Base-by-base conservation (phyloP, 2,113 vertebrate genomes). In the Montifringilla adamsi region DNA sequence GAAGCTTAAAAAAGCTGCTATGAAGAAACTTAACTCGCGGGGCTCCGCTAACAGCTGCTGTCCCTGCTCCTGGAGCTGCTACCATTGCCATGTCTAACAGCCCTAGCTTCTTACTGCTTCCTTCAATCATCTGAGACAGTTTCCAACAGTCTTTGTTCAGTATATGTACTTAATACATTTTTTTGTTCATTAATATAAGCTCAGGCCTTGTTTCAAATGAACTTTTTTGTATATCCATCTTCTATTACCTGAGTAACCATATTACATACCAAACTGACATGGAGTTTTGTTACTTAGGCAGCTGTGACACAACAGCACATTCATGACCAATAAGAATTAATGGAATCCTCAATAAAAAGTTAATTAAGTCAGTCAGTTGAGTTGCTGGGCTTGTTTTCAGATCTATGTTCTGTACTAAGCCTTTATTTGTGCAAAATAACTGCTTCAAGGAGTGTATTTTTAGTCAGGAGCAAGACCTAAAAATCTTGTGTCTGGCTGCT, bases 261-360 rank as follows among this genome's bases (percentile, higher is more conserved):
- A 82, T 85, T 47, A 28, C 4, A 4, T 46, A 46, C 33, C 18
- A 21, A n/a, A 46, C 27, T 59, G 44, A 37, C 4, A 13, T 4
- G 13, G 13, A 75, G 7, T 28, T 43, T 44, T 77, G 46, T 80
- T 76, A 10, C 56, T 35, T 53, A n/a, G 26, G 49, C 49, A 39
- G 53, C 31, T 55, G 7, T 35, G 70, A 58, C 0, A 1, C n/a
- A 77, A 18, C 27, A 26, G 30, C 0, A 0, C 21, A 76, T 76
- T 76, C 41, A 19, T 23, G 64, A 58, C 46, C 30, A 10, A 13
- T 49, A 28, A 23, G 12, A 66, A 49, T 41, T 39, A 23, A 28
- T 15, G 69, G 60, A 69, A 69, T 90, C 74, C 47, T 94, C 78
- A 50, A 67, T 23, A 30, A n/a, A 19, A 58, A 64, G 10, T 50